A percentile compares a stretch with the other conserved stretches of the same genome.
Evolutionary conservation across 2,113 vertebrate species (phyloP).

Genomic region (Orthonyx spaldingii): DNA sequence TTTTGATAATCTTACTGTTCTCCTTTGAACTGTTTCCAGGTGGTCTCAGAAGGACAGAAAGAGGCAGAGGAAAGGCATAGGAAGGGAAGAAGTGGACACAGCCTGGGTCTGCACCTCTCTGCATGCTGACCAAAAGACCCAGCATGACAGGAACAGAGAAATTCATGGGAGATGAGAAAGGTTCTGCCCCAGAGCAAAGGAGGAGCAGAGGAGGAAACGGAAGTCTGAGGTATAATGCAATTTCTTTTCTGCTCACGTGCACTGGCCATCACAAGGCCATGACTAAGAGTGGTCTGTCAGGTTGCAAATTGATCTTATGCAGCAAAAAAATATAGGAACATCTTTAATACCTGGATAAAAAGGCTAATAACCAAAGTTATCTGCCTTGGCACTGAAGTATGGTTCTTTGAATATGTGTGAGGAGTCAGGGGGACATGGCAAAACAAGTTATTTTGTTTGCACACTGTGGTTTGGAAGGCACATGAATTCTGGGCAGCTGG

Average conservation of each 20-base stretch:
- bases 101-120: neutral
- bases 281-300: neutral
- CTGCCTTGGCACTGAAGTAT: neutral
- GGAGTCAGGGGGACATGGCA: neutral
- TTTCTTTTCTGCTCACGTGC: neutral
- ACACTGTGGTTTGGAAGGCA: neutral
- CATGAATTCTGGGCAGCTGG: neutral
- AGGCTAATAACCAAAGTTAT: neutral
- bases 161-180: neutral
- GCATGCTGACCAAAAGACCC: neutral
- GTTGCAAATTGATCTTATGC: neutral
- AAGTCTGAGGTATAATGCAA: neutral
- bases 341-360: neutral
- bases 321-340: neutral
- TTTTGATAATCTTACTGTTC: neutral
- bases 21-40: neutral
- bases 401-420: neutral
- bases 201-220: neutral
- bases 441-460: neutral
- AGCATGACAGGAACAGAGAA: neutral
- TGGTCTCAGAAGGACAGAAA: neutral
- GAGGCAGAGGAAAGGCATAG: neutral
- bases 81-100: neutral
- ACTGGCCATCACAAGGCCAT: neutral
- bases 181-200: neutral